These are phyloP conservation scores for Calliscelio sp. DNA, from an alignment of 2,888 invertebrate species.

Conservation along the genomic window DNA sequence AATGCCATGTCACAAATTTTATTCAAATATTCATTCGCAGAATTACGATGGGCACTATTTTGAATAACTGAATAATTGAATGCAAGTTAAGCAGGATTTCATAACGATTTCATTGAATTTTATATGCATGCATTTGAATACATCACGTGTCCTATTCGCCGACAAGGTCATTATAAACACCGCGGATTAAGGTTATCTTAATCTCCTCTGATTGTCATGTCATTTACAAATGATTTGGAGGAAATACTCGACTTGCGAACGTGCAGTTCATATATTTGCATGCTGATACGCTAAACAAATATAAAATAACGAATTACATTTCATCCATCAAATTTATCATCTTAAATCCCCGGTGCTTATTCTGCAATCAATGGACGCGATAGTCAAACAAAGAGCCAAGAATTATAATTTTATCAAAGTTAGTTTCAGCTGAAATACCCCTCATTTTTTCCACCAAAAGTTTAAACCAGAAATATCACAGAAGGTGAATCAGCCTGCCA, in stretches of 20 bases:
- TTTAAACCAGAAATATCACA: too few relatives aligned
- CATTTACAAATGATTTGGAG: slow-evolving; percentile 43
- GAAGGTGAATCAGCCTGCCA: too few relatives aligned
- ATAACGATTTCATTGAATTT: slow-evolving; percentile 69
- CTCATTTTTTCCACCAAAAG: too few relatives aligned
- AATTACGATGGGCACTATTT: slow-evolving; percentile 64
- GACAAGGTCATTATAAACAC: slow-evolving; percentile 57
- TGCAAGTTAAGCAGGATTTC: slow-evolving; percentile 66
- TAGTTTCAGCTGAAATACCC: too few relatives aligned
- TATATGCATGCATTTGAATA: slow-evolving; percentile 67
- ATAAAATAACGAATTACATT: too few relatives aligned
- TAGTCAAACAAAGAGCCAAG: too few relatives aligned
- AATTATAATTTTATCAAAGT: too few relatives aligned
- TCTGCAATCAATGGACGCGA: too few relatives aligned
- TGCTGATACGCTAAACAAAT: background rate
- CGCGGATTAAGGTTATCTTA: slow-evolving; percentile 56
- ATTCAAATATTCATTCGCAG: slow-evolving; percentile 66
- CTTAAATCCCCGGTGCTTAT: too few relatives aligned
- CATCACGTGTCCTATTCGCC: slow-evolving; percentile 47
- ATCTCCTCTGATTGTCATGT: slow-evolving; percentile 38
- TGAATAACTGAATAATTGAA: slow-evolving; percentile 72
- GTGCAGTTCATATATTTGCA: background rate
- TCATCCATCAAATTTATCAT: too few relatives aligned
- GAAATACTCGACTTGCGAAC: slow-evolving; percentile 12
- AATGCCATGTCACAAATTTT: too few relatives aligned